These are phyloP conservation scores for Troides oblongomaculatus DNA, from an alignment of 2,888 invertebrate species.

Conservation along the genomic window DNA sequence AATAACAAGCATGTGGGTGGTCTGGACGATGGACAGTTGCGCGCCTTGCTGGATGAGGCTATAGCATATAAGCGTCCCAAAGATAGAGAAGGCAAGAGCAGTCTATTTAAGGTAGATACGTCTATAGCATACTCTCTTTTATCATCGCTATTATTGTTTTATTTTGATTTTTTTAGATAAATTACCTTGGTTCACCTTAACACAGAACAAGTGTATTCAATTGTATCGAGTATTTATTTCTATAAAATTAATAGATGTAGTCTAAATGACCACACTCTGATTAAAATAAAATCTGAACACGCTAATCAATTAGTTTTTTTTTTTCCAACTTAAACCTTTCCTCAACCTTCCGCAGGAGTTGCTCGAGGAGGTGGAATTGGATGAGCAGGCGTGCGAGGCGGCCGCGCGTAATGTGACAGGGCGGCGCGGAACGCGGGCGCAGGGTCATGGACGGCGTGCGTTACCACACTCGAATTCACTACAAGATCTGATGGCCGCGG, in stretches of 20 bases:
- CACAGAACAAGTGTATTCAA: no score
- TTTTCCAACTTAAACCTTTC: background rate
- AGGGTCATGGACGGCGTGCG: conserved; percentile 56
- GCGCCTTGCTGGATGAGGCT: conserved; percentile 90
- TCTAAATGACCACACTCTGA: background rate
- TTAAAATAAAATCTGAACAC: background rate
- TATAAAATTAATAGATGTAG: no score
- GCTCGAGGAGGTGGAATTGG: conserved; percentile 87
- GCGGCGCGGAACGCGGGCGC: conserved; percentile 47
- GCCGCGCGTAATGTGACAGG: conserved; percentile 69
- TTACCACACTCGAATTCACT: conserved; percentile 73
- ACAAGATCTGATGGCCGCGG: conserved; percentile 81
- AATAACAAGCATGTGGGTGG: conserved; percentile 78
- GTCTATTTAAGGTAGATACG: conserved; percentile 86
- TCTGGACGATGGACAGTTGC: conserved; percentile 87
- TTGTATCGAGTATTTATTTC: no score
- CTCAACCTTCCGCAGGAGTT: conserved; percentile 81
- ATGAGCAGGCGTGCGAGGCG: conserved; percentile 82
- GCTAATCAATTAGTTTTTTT: background rate
- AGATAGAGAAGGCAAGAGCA: conserved; percentile 91
- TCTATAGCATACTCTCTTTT: background rate
- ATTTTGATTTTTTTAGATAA: background rate
- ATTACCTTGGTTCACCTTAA: no score
- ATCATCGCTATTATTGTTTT: background rate
- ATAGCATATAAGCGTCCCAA: conserved; percentile 91